Evolutionary conservation across 2,113 vertebrate species (phyloP), one percentile per base, ranked within the genome.

Genomic region (Oreotrochilus melanogaster): DNA sequence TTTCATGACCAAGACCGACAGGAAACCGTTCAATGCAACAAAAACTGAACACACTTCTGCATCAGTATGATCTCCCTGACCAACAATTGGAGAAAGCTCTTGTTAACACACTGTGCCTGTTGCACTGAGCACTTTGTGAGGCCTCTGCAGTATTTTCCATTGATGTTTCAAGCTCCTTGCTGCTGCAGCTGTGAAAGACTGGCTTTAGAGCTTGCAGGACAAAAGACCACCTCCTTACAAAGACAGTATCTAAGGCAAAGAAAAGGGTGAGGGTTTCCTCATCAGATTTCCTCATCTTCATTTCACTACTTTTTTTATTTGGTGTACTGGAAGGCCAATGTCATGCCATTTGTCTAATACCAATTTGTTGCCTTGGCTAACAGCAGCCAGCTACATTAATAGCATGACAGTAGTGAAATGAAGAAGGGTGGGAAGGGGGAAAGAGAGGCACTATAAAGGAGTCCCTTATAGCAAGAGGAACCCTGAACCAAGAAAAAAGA

Each of bases 71-170:
- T 21, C 45, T 80, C 64, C 45, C 53, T 31, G n/a, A 45, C 39
- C 37, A 78, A 9, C 13, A 14, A 4, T 18, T 61, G 67, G 28
- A 48, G 37, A 72, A 91, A 72, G 74, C 15, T 69, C 65, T 75
- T 0, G 0, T 18, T 65, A 56, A 31, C 37, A 15, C 45, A 62
- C 19, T 3, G 4, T 16, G 25, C 50, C 64, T 12, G 9, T 69
- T 48, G 31, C 2, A 3, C 1, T 5, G n/a, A 67, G 66, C 66
- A 11, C 39, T 57, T 60, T 4, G 4, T 71, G 31, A 71, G 57
- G 56, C 22, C 37, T 47, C 57, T 65, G 73, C 35, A 10, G 21
- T 50, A 22, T 48, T 43, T 72, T 48, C 31, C 19, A 42, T 0
- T 39, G 45, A 45, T 11, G 30, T 31, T 66, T 48, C 70, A 69